phyloP scores from a whole-genome alignment of 2,113 vertebrate genomes.

The Callospermophilus lateralis region DNA sequence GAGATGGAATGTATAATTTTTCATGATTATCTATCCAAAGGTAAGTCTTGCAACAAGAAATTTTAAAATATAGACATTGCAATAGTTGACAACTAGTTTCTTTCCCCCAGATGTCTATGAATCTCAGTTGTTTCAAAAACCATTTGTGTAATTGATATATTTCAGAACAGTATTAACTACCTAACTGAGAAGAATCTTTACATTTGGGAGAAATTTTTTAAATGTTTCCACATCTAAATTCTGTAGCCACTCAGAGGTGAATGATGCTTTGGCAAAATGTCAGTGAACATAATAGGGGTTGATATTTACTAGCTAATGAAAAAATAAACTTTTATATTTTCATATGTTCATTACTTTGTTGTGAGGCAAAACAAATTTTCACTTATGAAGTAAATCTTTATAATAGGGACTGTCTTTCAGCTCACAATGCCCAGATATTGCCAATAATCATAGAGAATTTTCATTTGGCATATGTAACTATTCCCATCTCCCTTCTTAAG shows the following conservation, averaged over 20 bases:
- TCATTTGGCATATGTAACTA: neutral
- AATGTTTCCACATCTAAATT: slow-evolving; percentile 36
- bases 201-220: neutral
- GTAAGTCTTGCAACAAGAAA: slow-evolving; percentile 16
- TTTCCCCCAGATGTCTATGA: slow-evolving; percentile 7
- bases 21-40: slow-evolving; percentile 47
- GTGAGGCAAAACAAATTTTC: neutral
- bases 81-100: neutral
- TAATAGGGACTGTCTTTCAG: neutral
- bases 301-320: neutral
- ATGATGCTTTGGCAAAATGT: neutral
- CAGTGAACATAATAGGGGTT: neutral
- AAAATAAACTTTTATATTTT: slow-evolving; percentile 17
- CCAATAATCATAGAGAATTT: neutral
- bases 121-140: slow-evolving; percentile 21
- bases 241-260: neutral
- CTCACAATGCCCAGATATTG: neutral
- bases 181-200: slow-evolving; percentile 31
- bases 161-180: neutral
- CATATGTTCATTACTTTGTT: neutral
- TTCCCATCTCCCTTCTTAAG: neutral
- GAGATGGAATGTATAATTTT: neutral
- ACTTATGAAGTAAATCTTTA: neutral
- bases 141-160: neutral
- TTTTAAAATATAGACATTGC: slow-evolving; percentile 16